These are phyloP conservation scores for Axinella damicornis DNA, from an alignment of 37 sponge, comb jelly and placozoan species.

Conservation along the genomic window DNA sequence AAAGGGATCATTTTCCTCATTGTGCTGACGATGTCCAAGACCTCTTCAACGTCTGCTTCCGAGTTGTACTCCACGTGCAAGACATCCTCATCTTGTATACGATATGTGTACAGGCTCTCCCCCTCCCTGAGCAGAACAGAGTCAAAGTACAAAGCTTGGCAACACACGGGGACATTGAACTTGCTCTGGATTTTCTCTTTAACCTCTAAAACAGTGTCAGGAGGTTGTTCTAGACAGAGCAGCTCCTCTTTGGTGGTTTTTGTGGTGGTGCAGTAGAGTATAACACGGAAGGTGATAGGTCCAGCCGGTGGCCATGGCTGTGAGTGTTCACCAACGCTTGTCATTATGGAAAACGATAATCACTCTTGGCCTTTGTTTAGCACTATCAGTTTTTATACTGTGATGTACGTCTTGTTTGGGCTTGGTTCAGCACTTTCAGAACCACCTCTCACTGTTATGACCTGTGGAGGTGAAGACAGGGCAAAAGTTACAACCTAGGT, in stretches of 20 bases:
- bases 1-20: background rate
- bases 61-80: slow-evolving; percentile 16
- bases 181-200: slow-evolving; percentile 23
- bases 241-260: background rate
- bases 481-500: no score
- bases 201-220: slow-evolving; percentile 20
- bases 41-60: slow-evolving; percentile 15
- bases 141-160: slow-evolving; percentile 10
- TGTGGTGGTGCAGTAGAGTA: background rate
- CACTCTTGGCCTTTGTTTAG: no score
- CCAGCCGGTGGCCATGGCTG: no score
- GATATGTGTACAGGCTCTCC: background rate
- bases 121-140: background rate
- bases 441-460: no score
- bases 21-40: slow-evolving; percentile 2
- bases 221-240: background rate
- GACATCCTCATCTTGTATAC: slow-evolving; percentile 19
- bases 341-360: no score
- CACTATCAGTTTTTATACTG: no score
- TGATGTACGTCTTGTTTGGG: no score
- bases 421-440: no score
- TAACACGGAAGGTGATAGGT: background rate
- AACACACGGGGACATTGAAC: slow-evolving; percentile 21
- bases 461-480: no score
- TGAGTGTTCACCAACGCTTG: no score